phyloP scores from a whole-genome alignment of 2,797 vertebrate genomes.

The Kryptolebias ocellatus region DNA sequence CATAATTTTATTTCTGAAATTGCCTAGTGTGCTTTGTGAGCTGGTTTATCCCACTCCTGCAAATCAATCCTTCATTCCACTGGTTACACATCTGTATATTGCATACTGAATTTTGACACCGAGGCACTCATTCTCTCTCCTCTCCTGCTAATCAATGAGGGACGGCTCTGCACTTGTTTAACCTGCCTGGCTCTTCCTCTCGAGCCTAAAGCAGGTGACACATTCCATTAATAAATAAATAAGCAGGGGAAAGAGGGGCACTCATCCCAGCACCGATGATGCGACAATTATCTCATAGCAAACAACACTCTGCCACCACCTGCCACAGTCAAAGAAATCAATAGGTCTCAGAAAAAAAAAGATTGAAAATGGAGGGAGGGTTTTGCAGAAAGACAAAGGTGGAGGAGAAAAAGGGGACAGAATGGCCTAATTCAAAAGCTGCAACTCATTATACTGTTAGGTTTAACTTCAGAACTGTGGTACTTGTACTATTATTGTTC shows the following conservation, averaged over 20 bases:
- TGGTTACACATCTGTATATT: conserved; percentile 60
- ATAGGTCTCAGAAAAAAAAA: conserved; percentile 51
- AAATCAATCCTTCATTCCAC: conserved; percentile 47
- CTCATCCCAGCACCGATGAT: conserved; percentile 71
- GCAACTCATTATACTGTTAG: too few relatives aligned
- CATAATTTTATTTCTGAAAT: conserved; percentile 46
- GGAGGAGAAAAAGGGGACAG: conserved; percentile 1
- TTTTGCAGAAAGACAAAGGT: neutral
- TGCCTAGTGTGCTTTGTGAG: conserved; percentile 21
- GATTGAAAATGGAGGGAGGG: conserved; percentile 16
- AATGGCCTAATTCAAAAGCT: neutral
- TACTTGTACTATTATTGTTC: too few relatives aligned
- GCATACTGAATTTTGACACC: conserved; percentile 35
- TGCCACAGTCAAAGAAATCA: conserved; percentile 70
- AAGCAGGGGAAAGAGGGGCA: conserved; percentile 46
- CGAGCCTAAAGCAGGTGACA: conserved; percentile 61
- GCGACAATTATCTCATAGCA: conserved; percentile 78
- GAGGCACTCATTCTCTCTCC: neutral
- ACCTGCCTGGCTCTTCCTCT: conserved; percentile 49
- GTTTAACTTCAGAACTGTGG: too few relatives aligned
- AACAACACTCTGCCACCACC: conserved; percentile 70
- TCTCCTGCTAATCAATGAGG: conserved; percentile 52
- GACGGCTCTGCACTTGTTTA: conserved; percentile 61
- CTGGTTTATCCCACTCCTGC: conserved; percentile 13
- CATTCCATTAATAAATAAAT: conserved; percentile 76